phyloP scores from a whole-genome alignment of 2,888 invertebrate species.

The Venusia cambrica region DNA sequence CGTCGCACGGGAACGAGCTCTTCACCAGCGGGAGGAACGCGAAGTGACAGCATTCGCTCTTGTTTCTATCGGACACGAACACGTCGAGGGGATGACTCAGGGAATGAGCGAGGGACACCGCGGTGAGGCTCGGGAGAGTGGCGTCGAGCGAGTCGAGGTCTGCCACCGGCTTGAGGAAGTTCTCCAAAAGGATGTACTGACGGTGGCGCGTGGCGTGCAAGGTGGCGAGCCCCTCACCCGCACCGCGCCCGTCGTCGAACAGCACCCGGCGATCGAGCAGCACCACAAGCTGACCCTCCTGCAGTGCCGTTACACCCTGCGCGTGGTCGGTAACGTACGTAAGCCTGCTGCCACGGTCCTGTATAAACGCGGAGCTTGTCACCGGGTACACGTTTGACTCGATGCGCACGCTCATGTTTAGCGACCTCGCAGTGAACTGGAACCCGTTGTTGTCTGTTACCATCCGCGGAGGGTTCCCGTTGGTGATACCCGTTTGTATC shows the following conservation, averaged over 20 bases:
- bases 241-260: slow-evolving; percentile 95
- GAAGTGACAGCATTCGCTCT: slow-evolving; percentile 45
- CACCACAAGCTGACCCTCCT: slow-evolving; percentile 93
- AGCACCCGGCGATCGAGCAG: slow-evolving; percentile 95
- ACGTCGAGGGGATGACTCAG: slow-evolving; percentile 54
- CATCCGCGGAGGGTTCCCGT: slow-evolving; percentile 89
- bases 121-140: slow-evolving; percentile 55
- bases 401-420: slow-evolving; percentile 88
- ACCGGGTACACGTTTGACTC: slow-evolving; percentile 98
- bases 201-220: slow-evolving; percentile 84
- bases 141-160: slow-evolving; percentile 27
- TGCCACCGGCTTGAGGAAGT: slow-evolving; percentile 34
- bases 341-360: slow-evolving; percentile 85
- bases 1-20: slow-evolving; percentile 62
- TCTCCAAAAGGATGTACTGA: slow-evolving; percentile 61
- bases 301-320: slow-evolving; percentile 93
- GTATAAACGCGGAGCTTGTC: slow-evolving; percentile 92
- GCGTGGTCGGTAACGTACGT: slow-evolving; percentile 93
- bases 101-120: slow-evolving; percentile 46
- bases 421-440: slow-evolving; percentile 88
- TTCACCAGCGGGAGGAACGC: slow-evolving; percentile 58
- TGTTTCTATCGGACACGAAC: slow-evolving; percentile 50
- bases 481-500: slow-evolving; percentile 90
- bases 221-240: slow-evolving; percentile 95
- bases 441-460: slow-evolving; percentile 96